Evolutionary conservation across 2,797 vertebrate genomes (phyloP).

Genomic region (Brotula barbata): DNA sequence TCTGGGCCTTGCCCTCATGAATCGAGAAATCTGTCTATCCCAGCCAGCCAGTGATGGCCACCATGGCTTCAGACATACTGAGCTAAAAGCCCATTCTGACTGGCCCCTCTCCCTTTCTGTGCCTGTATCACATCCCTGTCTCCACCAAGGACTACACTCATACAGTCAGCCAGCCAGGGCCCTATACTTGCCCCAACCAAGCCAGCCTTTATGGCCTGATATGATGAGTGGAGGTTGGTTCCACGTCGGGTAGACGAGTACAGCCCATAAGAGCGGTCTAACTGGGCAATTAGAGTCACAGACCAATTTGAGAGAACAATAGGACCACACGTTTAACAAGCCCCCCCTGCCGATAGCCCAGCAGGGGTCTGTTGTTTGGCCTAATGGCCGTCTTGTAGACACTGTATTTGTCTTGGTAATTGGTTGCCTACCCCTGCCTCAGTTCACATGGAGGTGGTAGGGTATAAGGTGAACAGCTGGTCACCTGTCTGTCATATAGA

Average conservation of each 20-base stretch:
- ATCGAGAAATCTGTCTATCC: slow-evolving; percentile 41
- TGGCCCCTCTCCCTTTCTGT: slow-evolving; percentile 16
- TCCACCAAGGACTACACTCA: slow-evolving; percentile 21
- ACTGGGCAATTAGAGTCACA: slow-evolving; percentile 80
- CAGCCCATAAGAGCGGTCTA: slow-evolving; percentile 71
- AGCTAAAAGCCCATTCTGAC: slow-evolving; percentile 24
- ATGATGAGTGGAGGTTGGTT: slow-evolving; percentile 64
- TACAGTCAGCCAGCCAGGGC: slow-evolving; percentile 24
- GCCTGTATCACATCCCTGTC: slow-evolving; percentile 23
- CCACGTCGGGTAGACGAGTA: slow-evolving; percentile 70
- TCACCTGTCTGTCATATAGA: slow-evolving; percentile 61
- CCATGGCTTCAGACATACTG: slow-evolving; percentile 33
- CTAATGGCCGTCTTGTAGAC: slow-evolving; percentile 77
- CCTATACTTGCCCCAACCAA: slow-evolving; percentile 37
- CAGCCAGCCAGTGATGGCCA: slow-evolving; percentile 20
- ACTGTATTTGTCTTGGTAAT: slow-evolving; percentile 79
- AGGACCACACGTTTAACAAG: slow-evolving; percentile 72
- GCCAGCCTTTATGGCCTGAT: slow-evolving; percentile 67
- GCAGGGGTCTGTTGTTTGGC: slow-evolving; percentile 75
- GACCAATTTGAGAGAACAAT: slow-evolving; percentile 83
- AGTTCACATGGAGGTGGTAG: slow-evolving; percentile 55
- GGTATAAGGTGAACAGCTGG: slow-evolving; percentile 25
- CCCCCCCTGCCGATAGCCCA: slow-evolving; percentile 69
- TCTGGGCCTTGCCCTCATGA: slow-evolving; percentile 48
- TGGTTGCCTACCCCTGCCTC: slow-evolving; percentile 56